Evolutionary conservation across 2,113 vertebrate species (phyloP), one percentile per base, ranked within the genome.

Genomic region (Parus major): DNA sequence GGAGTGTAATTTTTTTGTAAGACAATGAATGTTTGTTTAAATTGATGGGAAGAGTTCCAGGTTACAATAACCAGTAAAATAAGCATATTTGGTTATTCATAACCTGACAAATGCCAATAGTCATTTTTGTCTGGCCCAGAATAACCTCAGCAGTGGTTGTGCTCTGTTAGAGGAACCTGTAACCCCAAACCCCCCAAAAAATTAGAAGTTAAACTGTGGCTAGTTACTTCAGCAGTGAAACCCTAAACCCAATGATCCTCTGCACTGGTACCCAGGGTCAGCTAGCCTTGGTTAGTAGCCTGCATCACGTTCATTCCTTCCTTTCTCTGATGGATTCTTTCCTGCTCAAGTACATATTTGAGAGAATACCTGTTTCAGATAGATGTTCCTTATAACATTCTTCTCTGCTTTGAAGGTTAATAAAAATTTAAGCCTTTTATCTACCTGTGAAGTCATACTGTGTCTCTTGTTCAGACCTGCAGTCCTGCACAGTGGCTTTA

Each of bases 371-470:
- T 91, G 29, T 19, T 91, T 92, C 49, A 91, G 41, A 75, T 46
- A 60, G 14, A 24, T 15, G 10, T 60, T 61, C 3, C 21, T 64
- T 70, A 20, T 60, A 46, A 50, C n/a, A 19, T 11, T 86, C 29
- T 68, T 64, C 36, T 92, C 41, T 81, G 18, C 42, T 88, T 78
- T 83, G 69, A 66, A 92, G 8, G 10, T 49, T 82, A 65, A 60
- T 56, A 82, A 82, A 91, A 78, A 71, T 47, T 53, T 36, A 64
- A 42, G 16, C 8, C 8, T 52, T 39, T 81, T 68, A n/a, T 79
- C 53, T 82, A 7, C 56, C 23, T 15, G 0, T 33, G 53, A 57
- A n/a, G 49, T 84, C n/a, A 41, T 0, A 0, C 17, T 57, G 31
- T 64, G 53, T 14, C 15, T 87, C 2, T 69, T 50, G 27, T 50